Conservation (phyloP, 1,140 invertebrate genomes). For the Andrena cerasifolii region DNA sequence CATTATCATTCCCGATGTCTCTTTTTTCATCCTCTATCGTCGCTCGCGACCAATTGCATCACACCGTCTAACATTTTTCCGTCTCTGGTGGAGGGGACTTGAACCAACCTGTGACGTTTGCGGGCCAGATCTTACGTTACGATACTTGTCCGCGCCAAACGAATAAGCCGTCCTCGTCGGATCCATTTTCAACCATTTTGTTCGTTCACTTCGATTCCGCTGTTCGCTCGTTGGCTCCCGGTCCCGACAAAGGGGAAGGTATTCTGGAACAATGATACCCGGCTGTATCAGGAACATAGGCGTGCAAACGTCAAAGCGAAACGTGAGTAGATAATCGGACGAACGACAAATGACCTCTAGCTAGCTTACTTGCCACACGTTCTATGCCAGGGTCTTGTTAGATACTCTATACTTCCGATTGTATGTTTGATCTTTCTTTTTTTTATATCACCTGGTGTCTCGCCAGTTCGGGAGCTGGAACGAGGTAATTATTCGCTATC, state of each 20-base stretch:
- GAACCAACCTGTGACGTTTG: slow-evolving; percentile 40
- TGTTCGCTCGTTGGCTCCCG: not conserved
- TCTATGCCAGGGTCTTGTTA: slow-evolving; percentile 43
- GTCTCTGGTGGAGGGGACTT: slow-evolving; percentile 19
- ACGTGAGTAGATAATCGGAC: slow-evolving; percentile 69
- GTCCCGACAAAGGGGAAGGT: not conserved
- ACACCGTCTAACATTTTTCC: slow-evolving; percentile 19
- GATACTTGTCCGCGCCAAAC: slow-evolving; percentile 45
- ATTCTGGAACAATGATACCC: slow-evolving; percentile 73
- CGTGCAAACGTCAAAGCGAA: slow-evolving; percentile 72
- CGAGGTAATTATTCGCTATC: slow-evolving; percentile 76
- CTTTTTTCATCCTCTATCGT: too few species aligned
- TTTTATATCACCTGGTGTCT: slow-evolving; percentile 48
- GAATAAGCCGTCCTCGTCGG: slow-evolving; percentile 17
- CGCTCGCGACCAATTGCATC: slow-evolving; percentile 13
- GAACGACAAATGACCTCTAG: slow-evolving; percentile 75
- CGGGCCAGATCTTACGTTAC: slow-evolving; percentile 46
- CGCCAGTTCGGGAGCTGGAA: slow-evolving; percentile 78
- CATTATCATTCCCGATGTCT: too few species aligned
- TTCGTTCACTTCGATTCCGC: not conserved
- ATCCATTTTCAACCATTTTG: slow-evolving; percentile 30
- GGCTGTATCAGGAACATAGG: slow-evolving; percentile 72
- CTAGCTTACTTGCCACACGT: slow-evolving; percentile 38
- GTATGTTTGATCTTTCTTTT: slow-evolving; percentile 42
- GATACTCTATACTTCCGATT: slow-evolving; percentile 36